Evolutionary conservation across 2,797 vertebrate genomes (phyloP), one percentile per base, ranked within the genome.

Genomic region (Urophycis tenuis): DNA sequence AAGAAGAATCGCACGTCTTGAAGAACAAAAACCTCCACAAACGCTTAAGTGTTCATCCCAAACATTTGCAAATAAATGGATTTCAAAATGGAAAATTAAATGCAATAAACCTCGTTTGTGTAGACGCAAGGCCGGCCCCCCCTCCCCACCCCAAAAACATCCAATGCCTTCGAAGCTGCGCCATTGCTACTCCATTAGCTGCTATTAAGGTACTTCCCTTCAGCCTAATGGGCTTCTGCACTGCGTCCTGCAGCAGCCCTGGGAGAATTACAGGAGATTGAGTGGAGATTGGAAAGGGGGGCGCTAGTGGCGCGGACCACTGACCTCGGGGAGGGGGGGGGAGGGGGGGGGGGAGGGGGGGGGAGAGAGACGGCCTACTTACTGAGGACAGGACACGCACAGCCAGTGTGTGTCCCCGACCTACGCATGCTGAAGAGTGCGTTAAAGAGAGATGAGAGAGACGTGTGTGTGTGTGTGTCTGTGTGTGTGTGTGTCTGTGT

Each of bases 141-240:
- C n/a, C n/a, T n/a, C n/a, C n/a, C n/a, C n/a, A n/a, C n/a, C n/a
- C n/a, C n/a, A n/a, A n/a, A n/a, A n/a, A n/a, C n/a, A n/a, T 11
- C 53, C 9, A n/a, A 29, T 64, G 53, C 29, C 41, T 71, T 34
- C 6, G 14, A 60, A 81, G 82, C 73, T 74, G 83, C 83, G 82
- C 83, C 81, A 73, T 74, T 77, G 81, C 77, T 1, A 14, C 83
- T 75, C 83, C 83, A 75, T 75, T 78, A 19, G 79, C 36, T 64
- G 75, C 79, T 82, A 69, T 83, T 85, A 82, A 74, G 31, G 60
- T 0, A 0, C 81, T 81, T 71, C 81, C 70, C 82, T 75, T 81
- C 31, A 77, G 71, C 85, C 87, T 84, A 88, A 91, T 91, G 83
- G 85, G 87, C 81, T 79, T 83, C 86, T 81, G 84, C 78, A 81